phyloP scores from a whole-genome alignment of 2,797 vertebrate species.

The Chaunax sp. region DNA sequence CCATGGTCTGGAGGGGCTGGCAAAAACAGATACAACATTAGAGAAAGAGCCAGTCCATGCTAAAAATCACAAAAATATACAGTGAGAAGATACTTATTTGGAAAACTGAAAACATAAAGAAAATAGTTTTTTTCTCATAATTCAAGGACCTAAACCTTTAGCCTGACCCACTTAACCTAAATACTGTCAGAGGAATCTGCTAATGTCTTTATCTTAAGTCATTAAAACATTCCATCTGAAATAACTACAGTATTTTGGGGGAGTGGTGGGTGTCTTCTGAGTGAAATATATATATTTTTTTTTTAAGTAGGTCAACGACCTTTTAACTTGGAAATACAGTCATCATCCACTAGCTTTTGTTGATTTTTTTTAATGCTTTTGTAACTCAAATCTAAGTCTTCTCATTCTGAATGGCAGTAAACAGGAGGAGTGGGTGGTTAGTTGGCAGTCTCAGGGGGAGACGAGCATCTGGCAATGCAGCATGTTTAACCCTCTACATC shows the following conservation, averaged over 20 bases:
- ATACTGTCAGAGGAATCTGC: conserved; percentile 27
- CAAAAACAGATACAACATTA: conserved; percentile 25
- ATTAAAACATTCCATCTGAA: conserved; percentile 57
- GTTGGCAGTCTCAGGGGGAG: conserved; percentile 73
- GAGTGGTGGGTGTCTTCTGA: conserved; percentile 53
- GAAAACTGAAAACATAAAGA: conserved; percentile 19
- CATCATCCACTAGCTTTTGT: conserved; percentile 66
- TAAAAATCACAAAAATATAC: conserved; percentile 17
- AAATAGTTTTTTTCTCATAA: conserved; percentile 20
- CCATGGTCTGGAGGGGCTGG: conserved; percentile 88
- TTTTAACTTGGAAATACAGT: conserved; percentile 76
- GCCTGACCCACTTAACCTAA: conserved; percentile 53
- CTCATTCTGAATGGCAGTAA: conserved; percentile 74
- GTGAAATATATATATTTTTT: conserved; percentile 32
- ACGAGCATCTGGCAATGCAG: conserved; percentile 75
- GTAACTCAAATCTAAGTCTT: conserved; percentile 74
- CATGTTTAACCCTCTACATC: conserved; percentile 68
- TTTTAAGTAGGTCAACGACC: conserved; percentile 82
- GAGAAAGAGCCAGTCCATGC: conserved; percentile 21
- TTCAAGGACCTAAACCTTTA: conserved; percentile 28
- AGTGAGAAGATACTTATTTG: neutral
- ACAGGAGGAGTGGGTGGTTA: conserved; percentile 73
- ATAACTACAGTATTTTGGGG: conserved; percentile 36
- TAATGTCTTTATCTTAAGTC: conserved; percentile 34
- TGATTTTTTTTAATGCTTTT: conserved; percentile 76